Evolutionary conservation across 2,797 vertebrate species (phyloP), one percentile per base, ranked within the genome.

Genomic region (Hydrocynus forskahlii): DNA sequence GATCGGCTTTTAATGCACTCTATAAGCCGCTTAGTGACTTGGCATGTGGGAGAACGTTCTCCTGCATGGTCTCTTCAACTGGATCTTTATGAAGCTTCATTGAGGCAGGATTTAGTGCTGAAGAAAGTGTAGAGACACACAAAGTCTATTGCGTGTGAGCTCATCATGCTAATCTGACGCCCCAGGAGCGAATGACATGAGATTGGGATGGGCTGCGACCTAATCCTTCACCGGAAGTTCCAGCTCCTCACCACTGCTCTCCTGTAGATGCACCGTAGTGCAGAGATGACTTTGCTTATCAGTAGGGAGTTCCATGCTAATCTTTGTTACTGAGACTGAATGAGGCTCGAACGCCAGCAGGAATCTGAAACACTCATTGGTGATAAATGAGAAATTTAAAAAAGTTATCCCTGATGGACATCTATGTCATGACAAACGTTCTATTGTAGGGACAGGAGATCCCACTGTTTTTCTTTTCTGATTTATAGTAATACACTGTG

Each of bases 81-180:
- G 80, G 70, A 67, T 79, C 73, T 70, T 88, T 80, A 87, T 86
- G 82, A 81, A 87, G 85, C 89, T 86, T 87, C 86, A 88, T 89
- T 89, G 87, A 86, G 88, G 70, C 80, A 43, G 71, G 60, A 72
- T 70, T 81, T 89, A 85, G 87, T 84, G 84, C 81, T 78, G 82
- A 57, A 62, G 43, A 86, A 81, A 86, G 82, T 83, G 83, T 86
- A 87, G 86, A 87, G 88, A 89, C 81, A 87, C 78, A 79, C 79
- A 86, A 48, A 86, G 83, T 85, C 80, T 76, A 83, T 78, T 88
- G 83, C 84, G 87, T 84, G 86, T 78, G 83, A 86, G 87, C 86
- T 92, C 87, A 84, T 76, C 57, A 81, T 80, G 38, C 87, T 90
- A 93, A 92, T 93, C 90, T 88, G 86, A 84, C 82, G 81, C 74